Conservation (phyloP, 1,140 invertebrate species). For the Anthonomus grandis region DNA sequence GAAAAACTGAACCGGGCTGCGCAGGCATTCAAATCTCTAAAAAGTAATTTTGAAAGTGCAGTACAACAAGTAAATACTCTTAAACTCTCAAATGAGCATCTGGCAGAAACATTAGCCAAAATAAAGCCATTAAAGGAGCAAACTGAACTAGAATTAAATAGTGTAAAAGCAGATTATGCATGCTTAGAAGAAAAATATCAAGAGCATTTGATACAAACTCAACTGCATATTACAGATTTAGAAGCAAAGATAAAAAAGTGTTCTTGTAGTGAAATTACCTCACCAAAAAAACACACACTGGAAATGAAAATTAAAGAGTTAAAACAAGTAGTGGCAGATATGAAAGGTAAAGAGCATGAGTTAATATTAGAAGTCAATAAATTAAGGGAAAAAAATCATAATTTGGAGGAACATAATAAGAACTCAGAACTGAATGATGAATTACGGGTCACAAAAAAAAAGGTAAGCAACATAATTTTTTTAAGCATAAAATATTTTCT, state of each 20-base stretch:
- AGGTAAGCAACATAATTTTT: neutral
- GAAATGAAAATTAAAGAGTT: neutral
- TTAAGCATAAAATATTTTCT: neutral
- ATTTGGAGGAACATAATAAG: too few relatives aligned
- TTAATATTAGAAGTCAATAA: neutral
- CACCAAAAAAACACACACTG: neutral
- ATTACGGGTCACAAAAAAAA: too few relatives aligned
- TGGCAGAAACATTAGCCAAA: neutral
- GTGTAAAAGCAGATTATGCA: slow-evolving; percentile 10
- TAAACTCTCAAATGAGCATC: neutral
- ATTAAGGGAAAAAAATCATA: neutral
- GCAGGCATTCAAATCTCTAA: neutral
- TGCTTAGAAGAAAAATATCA: neutral
- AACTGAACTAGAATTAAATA: slow-evolving; percentile 13
- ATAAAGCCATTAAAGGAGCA: slow-evolving; percentile 10
- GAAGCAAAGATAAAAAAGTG: neutral
- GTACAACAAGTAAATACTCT: neutral
- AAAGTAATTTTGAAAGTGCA: neutral
- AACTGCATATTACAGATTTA: neutral
- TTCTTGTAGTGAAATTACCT: neutral
- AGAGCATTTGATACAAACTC: neutral
- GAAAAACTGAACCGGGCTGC: neutral
- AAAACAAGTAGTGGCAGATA: neutral
- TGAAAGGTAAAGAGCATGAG: neutral
- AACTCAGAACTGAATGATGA: too few relatives aligned